Conservation (phyloP, 2,113 vertebrate species). For the Danio rerio region GRCz12tu NC_133181.1:31683501-31684000, state of each 20-base stretch:
- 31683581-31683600: constrained; percentile 65
- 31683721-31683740: constrained; percentile 48
- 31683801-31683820: constrained; percentile 76
- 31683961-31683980: neutral
- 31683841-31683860: constrained; percentile 6
- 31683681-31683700: neutral
- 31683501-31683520: constrained; percentile 59
- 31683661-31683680: constrained; percentile 1
- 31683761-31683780: constrained; percentile 65
- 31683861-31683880: neutral
- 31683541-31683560: constrained; percentile 55
- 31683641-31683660: constrained; percentile 32
- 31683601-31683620: constrained; percentile 57
- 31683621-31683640: constrained; percentile 61
- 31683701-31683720: constrained; percentile 55
- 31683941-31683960: neutral
- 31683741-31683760: constrained; percentile 66
- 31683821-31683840: constrained; percentile 66
- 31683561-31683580: constrained; percentile 66
- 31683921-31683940: neutral
- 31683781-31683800: constrained; percentile 63
- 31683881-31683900: constrained; percentile 9
- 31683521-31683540: constrained; percentile 60
- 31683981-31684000: neutral
- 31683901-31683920: neutral